Base-by-base conservation (phyloP, 2,888 invertebrate species). In the Drosophila parthenogenetica region DNA sequence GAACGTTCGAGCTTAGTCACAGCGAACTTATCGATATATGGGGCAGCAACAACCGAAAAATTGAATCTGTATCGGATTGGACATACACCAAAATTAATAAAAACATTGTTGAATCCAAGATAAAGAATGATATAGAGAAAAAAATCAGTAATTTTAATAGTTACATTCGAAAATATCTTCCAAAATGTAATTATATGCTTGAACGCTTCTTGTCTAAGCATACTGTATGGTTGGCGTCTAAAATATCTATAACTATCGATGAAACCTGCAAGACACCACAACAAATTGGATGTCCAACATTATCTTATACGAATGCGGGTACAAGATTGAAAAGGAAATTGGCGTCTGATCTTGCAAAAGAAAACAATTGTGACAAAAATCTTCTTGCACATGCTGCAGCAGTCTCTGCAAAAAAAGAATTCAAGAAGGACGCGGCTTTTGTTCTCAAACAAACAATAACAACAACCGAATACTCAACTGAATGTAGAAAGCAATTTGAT, bases 241-340 rank as follows among this genome's bases (percentile, higher is more conserved):
- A 61, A 43, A 63, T 62, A 40, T 49, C 48, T 53, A 63, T 69
- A 39, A 50, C 54, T 35, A 16, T 59, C 16, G 29, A 66, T 37
- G 39, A 57, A 46, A 46, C 25, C 17, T 48, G 50, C 22, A 59
- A 64, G 17, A 60, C 65, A 60, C 55, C 59, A 57, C 51, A 65
- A 13, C 54, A 64, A 46, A 53, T 59, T 29, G 53, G 53, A 68
- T 49, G 45, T 16, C 39, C 54, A 54, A 59, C 45, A 14, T 64
- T 69, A 54, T 69, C 49, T n/a, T 68, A 63, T 11, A 53, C 49
- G 3, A 63, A 62, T 29, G 62, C 50, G n/a, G 50, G 53, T 11
- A 16, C 19, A 43, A 57, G 39, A 63, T 49, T n/a, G n/a, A n/a
- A n/a, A n/a, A n/a, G n/a, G n/a, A n/a, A n/a, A n/a, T n/a, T n/a